Conservation (phyloP, 2,888 invertebrate species). For the Drosophila koepferae region DNA sequence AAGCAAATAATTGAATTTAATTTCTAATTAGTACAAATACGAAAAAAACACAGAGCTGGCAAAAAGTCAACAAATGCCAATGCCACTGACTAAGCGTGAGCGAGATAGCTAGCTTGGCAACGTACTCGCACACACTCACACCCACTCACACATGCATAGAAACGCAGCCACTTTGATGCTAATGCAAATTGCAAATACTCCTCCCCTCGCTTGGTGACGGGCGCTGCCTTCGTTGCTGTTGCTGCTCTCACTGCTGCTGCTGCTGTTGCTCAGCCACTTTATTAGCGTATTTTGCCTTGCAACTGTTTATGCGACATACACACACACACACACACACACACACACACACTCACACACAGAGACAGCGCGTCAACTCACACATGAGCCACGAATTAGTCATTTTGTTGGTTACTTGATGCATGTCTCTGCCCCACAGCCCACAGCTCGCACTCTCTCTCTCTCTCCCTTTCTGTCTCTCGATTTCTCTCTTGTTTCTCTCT, state of each 20-base stretch:
- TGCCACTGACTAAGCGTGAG: slow-evolving; percentile 11
- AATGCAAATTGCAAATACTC: slow-evolving; percentile 74
- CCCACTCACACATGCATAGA: slow-evolving; percentile 48
- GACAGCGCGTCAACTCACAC: slow-evolving; percentile 27
- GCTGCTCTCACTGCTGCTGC: slow-evolving; percentile 41
- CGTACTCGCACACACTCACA: background rate
- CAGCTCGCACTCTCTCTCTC: background rate
- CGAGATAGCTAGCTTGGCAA: slow-evolving; percentile 7
- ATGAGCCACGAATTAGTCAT: slow-evolving; percentile 81
- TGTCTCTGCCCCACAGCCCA: slow-evolving; percentile 42
- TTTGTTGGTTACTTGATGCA: slow-evolving; percentile 83
- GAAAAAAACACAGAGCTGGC: slow-evolving; percentile 35
- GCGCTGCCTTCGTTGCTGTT: slow-evolving; percentile 26
- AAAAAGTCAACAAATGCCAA: slow-evolving; percentile 51
- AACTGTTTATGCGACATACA: slow-evolving; percentile 77
- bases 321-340: slow-evolving; percentile 48
- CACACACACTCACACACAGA: slow-evolving; percentile 18
- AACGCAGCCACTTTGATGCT: slow-evolving; percentile 80
- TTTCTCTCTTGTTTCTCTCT: background rate
- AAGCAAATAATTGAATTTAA: slow-evolving; percentile 80
- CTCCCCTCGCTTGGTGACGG: slow-evolving; percentile 13
- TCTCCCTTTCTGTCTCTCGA: background rate
- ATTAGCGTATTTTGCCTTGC: slow-evolving; percentile 83
- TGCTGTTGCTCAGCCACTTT: slow-evolving; percentile 73
- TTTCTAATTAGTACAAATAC: slow-evolving; percentile 69